A percentile compares a stretch with the other conserved stretches of the same genome.
These are phyloP conservation scores for Coptotermes formosanus DNA, from an alignment of 1,140 invertebrate genomes.

Conservation along the genomic window DNA sequence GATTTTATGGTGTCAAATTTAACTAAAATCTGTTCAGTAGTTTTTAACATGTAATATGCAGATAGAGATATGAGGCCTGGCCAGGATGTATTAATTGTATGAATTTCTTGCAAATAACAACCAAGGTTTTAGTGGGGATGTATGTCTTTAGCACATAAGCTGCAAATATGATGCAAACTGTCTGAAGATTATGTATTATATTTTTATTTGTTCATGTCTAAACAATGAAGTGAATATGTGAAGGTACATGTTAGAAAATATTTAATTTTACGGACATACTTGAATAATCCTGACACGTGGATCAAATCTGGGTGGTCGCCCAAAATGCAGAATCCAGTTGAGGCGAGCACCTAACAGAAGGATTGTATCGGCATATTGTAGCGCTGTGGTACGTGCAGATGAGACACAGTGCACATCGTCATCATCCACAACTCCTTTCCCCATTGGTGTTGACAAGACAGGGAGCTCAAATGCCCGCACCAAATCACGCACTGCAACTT, in stretches of 20 bases:
- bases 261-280: constrained; percentile 48
- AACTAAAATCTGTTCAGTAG: no score
- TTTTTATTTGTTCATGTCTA: no score
- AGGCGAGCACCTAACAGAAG: constrained; percentile 86
- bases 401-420: constrained; percentile 73
- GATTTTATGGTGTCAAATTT: no score
- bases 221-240: no score
- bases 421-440: constrained; percentile 91
- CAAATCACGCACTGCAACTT: constrained; percentile 66
- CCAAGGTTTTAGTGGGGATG: no score
- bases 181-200: no score
- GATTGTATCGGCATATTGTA: constrained; percentile 86
- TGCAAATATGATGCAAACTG: no score
- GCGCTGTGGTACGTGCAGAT: constrained; percentile 79
- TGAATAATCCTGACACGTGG: constrained; percentile 87
- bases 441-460: constrained; percentile 94
- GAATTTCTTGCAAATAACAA: no score
- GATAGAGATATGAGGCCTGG: no score
- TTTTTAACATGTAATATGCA: no score
- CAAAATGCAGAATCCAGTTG: constrained; percentile 98
- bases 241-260: background rate
- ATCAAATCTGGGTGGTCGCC: constrained; percentile 79
- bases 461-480: constrained; percentile 73
- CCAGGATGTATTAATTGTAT: no score
- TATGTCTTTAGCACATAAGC: no score